Conservation (phyloP, 2,797 vertebrate genomes). For the Pristis pectinata region DNA sequence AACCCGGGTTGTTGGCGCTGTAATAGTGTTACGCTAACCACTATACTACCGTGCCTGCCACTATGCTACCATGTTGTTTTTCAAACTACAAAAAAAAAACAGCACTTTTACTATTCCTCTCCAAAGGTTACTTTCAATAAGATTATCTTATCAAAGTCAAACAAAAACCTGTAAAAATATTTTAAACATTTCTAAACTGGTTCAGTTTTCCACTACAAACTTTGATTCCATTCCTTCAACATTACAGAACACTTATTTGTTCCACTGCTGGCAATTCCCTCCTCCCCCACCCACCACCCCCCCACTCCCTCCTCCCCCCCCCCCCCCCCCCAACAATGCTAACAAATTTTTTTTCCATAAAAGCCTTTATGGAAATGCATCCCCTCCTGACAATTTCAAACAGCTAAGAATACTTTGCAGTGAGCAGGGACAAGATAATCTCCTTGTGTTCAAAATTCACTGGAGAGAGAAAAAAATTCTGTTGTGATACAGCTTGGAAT, state of each 20-base stretch:
- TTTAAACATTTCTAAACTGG: background rate
- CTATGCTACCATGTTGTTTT: too few species aligned
- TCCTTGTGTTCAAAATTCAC: background rate
- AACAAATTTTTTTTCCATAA: background rate
- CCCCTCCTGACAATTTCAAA: background rate
- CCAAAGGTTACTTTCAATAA: background rate
- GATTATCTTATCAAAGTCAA: background rate
- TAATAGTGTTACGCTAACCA: too few species aligned
- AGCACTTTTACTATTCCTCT: background rate
- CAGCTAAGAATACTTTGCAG: background rate
- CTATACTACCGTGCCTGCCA: too few species aligned
- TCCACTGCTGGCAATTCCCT: background rate
- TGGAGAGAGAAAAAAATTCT: background rate
- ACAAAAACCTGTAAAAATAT: background rate
- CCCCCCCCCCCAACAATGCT: background rate
- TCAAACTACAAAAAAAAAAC: background rate
- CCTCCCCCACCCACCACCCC: too few species aligned
- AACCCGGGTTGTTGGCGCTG: too few species aligned
- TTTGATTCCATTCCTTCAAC: background rate
- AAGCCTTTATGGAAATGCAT: conserved; percentile 28
- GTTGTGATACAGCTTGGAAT: conserved; percentile 25
- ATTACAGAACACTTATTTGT: conserved; percentile 28
- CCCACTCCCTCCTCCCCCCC: too few species aligned
- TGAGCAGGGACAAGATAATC: background rate
- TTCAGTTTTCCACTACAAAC: background rate